Evolutionary conservation across 2,888 invertebrate genomes (phyloP).

Genomic region (Ochropacha duplaris): DNA sequence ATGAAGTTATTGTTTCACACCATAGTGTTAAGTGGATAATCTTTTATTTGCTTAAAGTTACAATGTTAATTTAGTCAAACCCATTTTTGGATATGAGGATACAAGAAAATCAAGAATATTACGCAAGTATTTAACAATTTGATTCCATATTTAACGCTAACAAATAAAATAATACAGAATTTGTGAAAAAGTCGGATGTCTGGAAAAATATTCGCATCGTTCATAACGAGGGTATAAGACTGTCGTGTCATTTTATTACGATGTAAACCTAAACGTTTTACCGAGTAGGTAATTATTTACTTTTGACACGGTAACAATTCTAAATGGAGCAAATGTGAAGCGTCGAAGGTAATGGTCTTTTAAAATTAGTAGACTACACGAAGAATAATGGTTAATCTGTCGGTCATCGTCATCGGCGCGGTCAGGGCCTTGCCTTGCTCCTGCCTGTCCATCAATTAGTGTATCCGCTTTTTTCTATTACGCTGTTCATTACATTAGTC

Average conservation of each 20-base stretch:
- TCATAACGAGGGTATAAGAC: conserved; percentile 27
- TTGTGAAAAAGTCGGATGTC: conserved; percentile 55
- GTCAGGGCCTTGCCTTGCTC: conserved; percentile 72
- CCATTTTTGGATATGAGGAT: too few species aligned
- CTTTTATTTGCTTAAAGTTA: background rate
- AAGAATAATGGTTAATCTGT: conserved; percentile 33
- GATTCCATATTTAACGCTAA: background rate
- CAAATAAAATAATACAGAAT: background rate
- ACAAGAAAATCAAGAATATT: background rate
- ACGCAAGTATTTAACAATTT: background rate
- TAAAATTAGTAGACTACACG: background rate
- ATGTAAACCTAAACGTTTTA: conserved; percentile 33
- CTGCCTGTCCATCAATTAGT: conserved; percentile 74
- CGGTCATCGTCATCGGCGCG: conserved; percentile 41
- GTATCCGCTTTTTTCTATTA: conserved; percentile 77
- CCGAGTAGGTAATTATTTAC: conserved; percentile 25
- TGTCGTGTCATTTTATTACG: conserved; percentile 40
- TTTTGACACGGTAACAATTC: conserved; percentile 40
- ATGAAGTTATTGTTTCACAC: background rate
- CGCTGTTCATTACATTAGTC: conserved; percentile 71
- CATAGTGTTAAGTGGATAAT: background rate
- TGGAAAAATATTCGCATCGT: conserved; percentile 47
- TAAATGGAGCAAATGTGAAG: background rate
- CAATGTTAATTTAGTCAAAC: background rate
- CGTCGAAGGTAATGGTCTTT: conserved; percentile 2